These are phyloP conservation scores for Andrena fulva DNA, from an alignment of 2,888 invertebrate species.

Conservation along the genomic window DNA sequence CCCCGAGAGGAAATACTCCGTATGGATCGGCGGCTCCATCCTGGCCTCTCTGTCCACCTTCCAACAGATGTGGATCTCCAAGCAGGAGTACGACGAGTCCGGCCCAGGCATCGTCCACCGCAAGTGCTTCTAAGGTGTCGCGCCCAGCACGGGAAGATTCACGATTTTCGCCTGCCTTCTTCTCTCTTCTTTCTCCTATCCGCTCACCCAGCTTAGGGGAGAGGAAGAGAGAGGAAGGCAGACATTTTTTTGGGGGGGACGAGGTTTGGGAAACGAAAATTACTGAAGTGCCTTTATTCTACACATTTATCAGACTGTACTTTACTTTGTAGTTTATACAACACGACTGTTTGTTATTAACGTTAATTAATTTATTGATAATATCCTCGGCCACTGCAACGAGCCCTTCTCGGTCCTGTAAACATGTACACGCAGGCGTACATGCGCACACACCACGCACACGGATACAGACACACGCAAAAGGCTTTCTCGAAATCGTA, in stretches of 20 bases:
- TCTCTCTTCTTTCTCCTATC: conserved; percentile 57
- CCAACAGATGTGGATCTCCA: conserved; percentile 98
- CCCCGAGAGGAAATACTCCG: conserved; percentile 98
- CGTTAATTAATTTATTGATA: conserved; percentile 80
- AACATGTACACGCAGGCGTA: conserved; percentile 37
- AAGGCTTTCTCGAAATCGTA: conserved; percentile 47
- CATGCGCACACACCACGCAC: conserved; percentile 26
- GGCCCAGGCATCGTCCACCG: conserved; percentile 98
- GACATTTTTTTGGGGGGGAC: conserved; percentile 21
- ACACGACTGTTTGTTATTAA: conserved; percentile 81
- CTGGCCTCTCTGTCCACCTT: conserved; percentile 95
- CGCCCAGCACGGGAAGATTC: conserved; percentile 14
- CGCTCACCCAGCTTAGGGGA: conserved; percentile 20
- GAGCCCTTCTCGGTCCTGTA: conserved; percentile 45
- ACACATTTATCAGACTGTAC: conserved; percentile 83
- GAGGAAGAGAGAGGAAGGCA: conserved; percentile 59
- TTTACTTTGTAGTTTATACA: conserved; percentile 82
- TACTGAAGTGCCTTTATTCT: conserved; percentile 82
- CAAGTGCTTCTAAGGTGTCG: conserved; percentile 96
- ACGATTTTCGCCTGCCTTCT: conserved; percentile 56
- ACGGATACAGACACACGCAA: conserved; percentile 23
- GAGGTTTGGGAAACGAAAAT: conserved; percentile 64
- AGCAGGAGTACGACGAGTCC: conserved; percentile 98
- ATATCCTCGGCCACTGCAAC: conserved; percentile 59
- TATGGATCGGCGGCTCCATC: conserved; percentile 99